Conservation (phyloP, 2,113 vertebrate species). For the Ginglymostoma cirratum region DNA sequence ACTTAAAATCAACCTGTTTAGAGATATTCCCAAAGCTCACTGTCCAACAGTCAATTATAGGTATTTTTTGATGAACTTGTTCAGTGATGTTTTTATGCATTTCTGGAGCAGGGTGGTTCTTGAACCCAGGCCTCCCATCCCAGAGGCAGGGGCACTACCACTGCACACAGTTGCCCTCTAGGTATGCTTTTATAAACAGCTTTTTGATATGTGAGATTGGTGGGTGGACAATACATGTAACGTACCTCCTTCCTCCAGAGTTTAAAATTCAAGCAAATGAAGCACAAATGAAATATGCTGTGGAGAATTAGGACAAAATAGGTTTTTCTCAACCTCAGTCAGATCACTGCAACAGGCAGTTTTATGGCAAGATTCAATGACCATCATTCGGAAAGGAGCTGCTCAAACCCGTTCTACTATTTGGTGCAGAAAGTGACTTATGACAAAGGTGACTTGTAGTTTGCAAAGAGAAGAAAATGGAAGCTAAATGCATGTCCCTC, state of each 20-base stretch:
- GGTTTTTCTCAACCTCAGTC: neutral
- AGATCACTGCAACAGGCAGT: neutral
- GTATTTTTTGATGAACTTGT: no score
- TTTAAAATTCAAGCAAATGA: neutral
- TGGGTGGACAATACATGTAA: no score
- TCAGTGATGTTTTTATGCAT: no score
- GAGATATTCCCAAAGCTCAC: no score
- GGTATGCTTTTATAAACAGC: neutral
- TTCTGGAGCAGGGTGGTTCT: no score
- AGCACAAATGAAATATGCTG: neutral
- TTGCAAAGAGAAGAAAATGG: neutral
- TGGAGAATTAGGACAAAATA: neutral
- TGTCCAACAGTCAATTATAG: no score
- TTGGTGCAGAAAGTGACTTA: neutral
- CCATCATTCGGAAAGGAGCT: neutral
- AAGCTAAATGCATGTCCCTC: neutral
- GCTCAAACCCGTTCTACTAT: neutral
- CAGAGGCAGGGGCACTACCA: no score
- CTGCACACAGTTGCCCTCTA: no score
- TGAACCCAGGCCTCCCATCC: no score
- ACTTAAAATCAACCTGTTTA: no score
- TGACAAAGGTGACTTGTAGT: neutral
- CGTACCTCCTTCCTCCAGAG: neutral
- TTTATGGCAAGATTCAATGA: no score
- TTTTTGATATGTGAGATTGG: neutral